A percentile compares a stretch with the other conserved stretches of the same genome.
phyloP scores from a whole-genome alignment of 2,888 invertebrate genomes.

The Andrena flavipes region DNA sequence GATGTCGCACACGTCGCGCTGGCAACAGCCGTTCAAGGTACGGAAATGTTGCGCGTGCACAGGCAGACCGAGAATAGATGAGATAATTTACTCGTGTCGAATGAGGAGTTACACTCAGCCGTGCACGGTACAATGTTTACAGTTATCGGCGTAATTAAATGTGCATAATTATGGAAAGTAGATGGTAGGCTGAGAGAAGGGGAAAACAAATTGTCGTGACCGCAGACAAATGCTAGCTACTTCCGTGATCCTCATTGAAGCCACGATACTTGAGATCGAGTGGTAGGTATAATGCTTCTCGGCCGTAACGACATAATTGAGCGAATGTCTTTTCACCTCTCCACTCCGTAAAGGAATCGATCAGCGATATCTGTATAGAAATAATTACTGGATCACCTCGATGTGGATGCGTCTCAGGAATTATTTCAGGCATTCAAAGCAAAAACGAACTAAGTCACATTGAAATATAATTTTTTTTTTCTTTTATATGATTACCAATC shows the following conservation, averaged over 20 bases:
- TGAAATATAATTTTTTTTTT: too few relatives aligned
- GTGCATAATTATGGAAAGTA: conserved; percentile 35
- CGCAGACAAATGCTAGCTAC: conserved; percentile 1
- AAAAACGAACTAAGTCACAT: too few relatives aligned
- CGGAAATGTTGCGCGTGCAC: conserved; percentile 9
- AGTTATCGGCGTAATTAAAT: conserved; percentile 45
- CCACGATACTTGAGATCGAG: conserved; percentile 41
- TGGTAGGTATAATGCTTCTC: conserved; percentile 12
- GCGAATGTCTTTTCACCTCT: conserved; percentile 28
- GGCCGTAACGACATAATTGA: conserved; percentile 54
- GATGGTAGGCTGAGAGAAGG: not conserved
- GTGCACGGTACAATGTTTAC: conserved; percentile 35
- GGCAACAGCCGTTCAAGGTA: not conserved
- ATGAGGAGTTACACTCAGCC: conserved; percentile 10
- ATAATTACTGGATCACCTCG: too few relatives aligned
- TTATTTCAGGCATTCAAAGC: too few relatives aligned
- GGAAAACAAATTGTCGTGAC: conserved; percentile 11
- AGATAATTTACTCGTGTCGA: conserved; percentile 32
- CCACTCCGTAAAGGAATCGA: conserved; percentile 43
- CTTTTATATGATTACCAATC: too few relatives aligned
- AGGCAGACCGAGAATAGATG: conserved; percentile 1
- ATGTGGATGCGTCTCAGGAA: too few relatives aligned
- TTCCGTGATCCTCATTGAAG: conserved; percentile 33
- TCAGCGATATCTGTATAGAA: conserved; percentile 28
- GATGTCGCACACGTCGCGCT: not conserved